Base-by-base conservation (phyloP, 2,888 invertebrate species). In the Megaustenia siamemsis region DNA sequence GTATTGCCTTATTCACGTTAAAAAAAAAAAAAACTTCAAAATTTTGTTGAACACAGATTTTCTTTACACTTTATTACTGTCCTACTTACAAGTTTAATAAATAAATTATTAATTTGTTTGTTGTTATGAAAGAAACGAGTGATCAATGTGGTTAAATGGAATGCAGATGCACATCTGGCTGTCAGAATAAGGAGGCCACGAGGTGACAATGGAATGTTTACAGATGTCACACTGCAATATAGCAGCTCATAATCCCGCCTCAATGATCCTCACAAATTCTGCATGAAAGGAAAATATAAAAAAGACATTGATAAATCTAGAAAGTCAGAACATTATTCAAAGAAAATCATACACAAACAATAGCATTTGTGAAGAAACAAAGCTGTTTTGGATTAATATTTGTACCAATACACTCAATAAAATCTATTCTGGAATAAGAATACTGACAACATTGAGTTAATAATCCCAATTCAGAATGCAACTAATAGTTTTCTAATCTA, bases 251-350 rank as follows among this genome's bases (percentile, higher is more conserved):
- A 80, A 45, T 18, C 84, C 84, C 24, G 63, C 60, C 32, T 84
- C 84, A 21, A 84, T 56, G 53, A 84, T 75, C 21, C 75, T 68
- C 63, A 84, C 84, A 75, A 84, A 84, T 49, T 81, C 84, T 79
- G 84, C 45, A 79, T 38, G n/a, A 35, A 60, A 79, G 35, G 18
- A 63, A 8, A 28, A 63, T 28, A 28, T 18, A 63, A 32, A 28
- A 32, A 5, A 32, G 63, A 63, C 63, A 32, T 8, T 28, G 10
- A 12, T 8, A n/a, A n/a, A 63, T 12, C 12, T 45, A 12, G 6
- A 12, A 45, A 45, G 45, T 45, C 6, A 45, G 8, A 45, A 28
- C 69, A 69, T 10, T 38, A 12, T 38, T 32, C n/a, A n/a, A n/a
- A n/a, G n/a, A n/a, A n/a, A n/a, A n/a, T n/a, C n/a, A n/a, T n/a